Percentiles rank a stretch among this genome's conserved stretches.
Evolutionary conservation across 1,140 invertebrate genomes (phyloP).

Genomic region (Achatina immaculata): DNA sequence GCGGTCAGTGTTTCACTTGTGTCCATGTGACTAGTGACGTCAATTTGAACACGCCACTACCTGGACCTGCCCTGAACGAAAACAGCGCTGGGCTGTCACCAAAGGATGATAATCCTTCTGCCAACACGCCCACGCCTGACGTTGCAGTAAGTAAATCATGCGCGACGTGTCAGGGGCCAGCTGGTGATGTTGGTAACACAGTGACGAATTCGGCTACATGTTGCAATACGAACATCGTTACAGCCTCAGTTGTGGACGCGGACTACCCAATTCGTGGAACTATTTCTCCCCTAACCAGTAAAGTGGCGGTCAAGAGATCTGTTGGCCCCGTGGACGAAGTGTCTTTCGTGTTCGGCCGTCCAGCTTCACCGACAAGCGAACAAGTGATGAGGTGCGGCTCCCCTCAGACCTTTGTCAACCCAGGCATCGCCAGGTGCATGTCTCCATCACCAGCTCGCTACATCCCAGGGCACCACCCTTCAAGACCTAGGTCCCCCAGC

Average conservation of each 20-base stretch:
- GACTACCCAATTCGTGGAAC: constrained; percentile 51
- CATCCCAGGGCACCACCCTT: background rate
- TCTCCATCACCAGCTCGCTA: constrained; percentile 27
- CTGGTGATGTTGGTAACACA: background rate
- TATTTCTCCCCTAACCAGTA: constrained; percentile 43
- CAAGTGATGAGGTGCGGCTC: background rate
- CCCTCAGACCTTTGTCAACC: background rate
- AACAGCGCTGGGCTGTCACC: constrained; percentile 18
- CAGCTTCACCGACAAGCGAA: constrained; percentile 33
- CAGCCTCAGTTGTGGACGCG: background rate
- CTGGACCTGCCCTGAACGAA: background rate
- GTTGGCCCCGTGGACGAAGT: constrained; percentile 34
- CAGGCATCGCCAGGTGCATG: constrained; percentile 19
- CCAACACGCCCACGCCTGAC: background rate
- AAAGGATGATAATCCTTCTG: background rate
- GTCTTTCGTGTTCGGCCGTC: constrained; percentile 52
- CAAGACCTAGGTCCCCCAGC: constrained; percentile 73
- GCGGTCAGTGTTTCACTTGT: background rate
- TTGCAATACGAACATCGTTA: background rate
- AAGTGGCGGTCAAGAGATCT: constrained; percentile 38
- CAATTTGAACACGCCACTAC: background rate
- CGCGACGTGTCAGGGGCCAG: background rate
- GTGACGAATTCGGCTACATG: background rate
- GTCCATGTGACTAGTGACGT: background rate
- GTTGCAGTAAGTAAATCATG: background rate